Conservation (phyloP, 64 coral and sea anemone genomes). For the Acropora tenuis region DNA sequence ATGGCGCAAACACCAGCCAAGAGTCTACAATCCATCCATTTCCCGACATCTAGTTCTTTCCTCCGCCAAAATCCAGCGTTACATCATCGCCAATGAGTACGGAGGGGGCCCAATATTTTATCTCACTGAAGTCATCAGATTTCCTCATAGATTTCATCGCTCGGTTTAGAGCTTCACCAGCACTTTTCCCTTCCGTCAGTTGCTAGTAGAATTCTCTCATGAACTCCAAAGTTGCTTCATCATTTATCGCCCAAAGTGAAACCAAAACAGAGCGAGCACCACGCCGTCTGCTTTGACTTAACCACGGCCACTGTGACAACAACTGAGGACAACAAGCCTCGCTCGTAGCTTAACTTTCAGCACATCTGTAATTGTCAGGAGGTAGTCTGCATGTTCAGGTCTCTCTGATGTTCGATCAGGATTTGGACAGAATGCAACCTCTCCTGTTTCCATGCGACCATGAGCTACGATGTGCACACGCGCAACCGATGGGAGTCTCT, state of each 20-base stretch:
- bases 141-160: conserved; percentile 43
- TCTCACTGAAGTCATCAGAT: background rate
- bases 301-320: conserved; percentile 40
- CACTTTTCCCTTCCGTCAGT: conserved; percentile 20
- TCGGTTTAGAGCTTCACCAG: conserved; percentile 8
- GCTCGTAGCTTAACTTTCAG: background rate
- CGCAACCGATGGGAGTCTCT: background rate
- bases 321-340: conserved; percentile 28
- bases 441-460: background rate
- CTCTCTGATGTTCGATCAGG: background rate
- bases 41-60: background rate
- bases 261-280: conserved; percentile 36
- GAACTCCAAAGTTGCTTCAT: conserved; percentile 5
- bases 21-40: too few species aligned
- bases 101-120: conserved; percentile 30
- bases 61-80: background rate
- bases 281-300: conserved; percentile 45
- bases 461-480: background rate
- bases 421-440: background rate
- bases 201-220: conserved; percentile 36
- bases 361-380: conserved; percentile 40
- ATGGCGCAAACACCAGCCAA: too few species aligned
- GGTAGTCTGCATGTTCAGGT: conserved; percentile 1
- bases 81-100: conserved; percentile 37
- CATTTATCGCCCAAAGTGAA: conserved; percentile 27